Evolutionary conservation across 2,888 invertebrate genomes (phyloP), one percentile per base, ranked within the genome.

Genomic region (Epiblema foenella): DNA sequence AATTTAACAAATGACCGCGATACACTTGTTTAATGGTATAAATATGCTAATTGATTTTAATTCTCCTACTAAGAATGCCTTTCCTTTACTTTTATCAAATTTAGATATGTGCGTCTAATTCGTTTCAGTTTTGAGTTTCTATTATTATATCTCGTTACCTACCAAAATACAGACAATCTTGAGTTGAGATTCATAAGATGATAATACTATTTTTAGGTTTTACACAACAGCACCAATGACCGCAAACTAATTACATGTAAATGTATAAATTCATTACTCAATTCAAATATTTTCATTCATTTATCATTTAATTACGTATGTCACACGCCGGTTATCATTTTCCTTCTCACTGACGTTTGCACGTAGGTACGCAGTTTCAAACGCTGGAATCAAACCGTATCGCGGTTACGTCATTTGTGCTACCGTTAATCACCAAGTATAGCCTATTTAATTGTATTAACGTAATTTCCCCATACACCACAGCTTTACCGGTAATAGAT

Each of bases 11-110:
- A 67, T 62, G 39, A 37, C 37, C 17, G 42, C 20, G 46, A n/a
- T 67, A 71, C 29, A 39, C 46, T 71, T 62, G 49, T 71, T 60
- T 56, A 67, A 71, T 62, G 49, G 42, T 18, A 18, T 12, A 67
- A 67, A 49, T 57, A 71, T 71, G 71, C 20, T 56, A 71, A 67
- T 67, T 20, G 0, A 42, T 11, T 42, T 20, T 3, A 67, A 29
- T 51, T 56, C 18, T 15, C 49, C 66, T 56, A 20, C 42, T 15
- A 62, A 66, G 24, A 52, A 17, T n/a, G 29, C 39, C 52, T 42
- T 60, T 60, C 17, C n/a, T 42, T 68, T 46, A 46, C 10, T 68
- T 62, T 46, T 5, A 33, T 20, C 11, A 63, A 63, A 20, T 20
- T 37, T 18, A n/a, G 42, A 42, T 15, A 42, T 42, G n/a, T n/a